A percentile compares a stretch with the other conserved stretches of the same genome.
phyloP scores from a whole-genome alignment of 1,140 invertebrate species.

The Dreissena rostriformis region DNA sequence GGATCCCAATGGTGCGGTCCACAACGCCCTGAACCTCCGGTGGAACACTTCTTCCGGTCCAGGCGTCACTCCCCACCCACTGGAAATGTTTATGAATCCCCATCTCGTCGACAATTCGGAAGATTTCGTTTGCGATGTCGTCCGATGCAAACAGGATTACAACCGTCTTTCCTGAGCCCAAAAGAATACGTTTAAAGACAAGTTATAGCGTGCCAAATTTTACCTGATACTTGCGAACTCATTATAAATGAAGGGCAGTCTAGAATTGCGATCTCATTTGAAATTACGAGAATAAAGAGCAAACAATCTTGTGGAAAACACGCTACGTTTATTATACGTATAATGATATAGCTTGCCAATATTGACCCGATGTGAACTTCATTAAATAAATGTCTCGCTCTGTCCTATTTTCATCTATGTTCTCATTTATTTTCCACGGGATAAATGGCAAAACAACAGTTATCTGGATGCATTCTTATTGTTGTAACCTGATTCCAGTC shows the following conservation, averaged over 20 bases:
- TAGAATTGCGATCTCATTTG: neutral
- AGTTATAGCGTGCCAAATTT: neutral
- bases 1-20: slow-evolving; percentile 3
- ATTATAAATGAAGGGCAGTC: neutral
- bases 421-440: too few species aligned
- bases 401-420: too few species aligned
- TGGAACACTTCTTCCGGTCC: slow-evolving; percentile 87
- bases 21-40: slow-evolving; percentile 85
- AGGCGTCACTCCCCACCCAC: slow-evolving; percentile 89
- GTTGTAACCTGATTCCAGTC: neutral
- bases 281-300: neutral
- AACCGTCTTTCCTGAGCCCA: slow-evolving; percentile 24
- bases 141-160: slow-evolving; percentile 23
- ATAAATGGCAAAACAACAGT: neutral
- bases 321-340: too few species aligned
- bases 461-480: neutral
- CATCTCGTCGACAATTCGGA: slow-evolving; percentile 79
- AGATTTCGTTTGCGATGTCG: slow-evolving; percentile 75
- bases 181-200: slow-evolving; percentile 3
- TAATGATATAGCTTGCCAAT: too few species aligned
- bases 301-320: too few species aligned
- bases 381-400: too few species aligned
- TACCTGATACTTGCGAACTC: neutral
- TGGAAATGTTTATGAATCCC: slow-evolving; percentile 81
- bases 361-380: too few species aligned